Conservation (phyloP, 2,797 vertebrate species). For the Pteropus rufus region DNA sequence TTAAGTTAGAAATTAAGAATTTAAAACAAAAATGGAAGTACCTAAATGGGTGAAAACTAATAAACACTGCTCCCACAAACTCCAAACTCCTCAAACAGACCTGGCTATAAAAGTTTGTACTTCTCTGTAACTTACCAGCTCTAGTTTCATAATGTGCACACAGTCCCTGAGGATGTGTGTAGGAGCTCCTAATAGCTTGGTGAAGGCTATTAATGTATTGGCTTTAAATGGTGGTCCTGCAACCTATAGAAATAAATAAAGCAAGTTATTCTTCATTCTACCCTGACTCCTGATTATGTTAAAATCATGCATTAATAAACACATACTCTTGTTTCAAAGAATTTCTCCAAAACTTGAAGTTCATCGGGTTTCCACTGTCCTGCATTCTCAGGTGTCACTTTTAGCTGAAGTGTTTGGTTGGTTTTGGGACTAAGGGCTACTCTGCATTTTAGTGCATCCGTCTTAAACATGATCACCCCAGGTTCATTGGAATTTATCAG, state of each 20-base stretch:
- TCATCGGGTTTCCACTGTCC: constrained; percentile 98
- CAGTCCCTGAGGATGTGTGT: constrained; percentile 98
- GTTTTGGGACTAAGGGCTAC: constrained; percentile 99
- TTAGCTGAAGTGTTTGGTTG: constrained; percentile 98
- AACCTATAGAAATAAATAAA: constrained; percentile 86
- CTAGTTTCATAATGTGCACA: constrained; percentile 99
- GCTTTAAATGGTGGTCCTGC: constrained; percentile 99
- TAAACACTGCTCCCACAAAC: neutral
- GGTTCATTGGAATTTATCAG: constrained; percentile 99
- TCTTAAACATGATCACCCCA: constrained; percentile 99
- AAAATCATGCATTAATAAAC: constrained; percentile 8
- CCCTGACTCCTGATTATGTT: neutral
- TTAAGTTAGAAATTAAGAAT: constrained; percentile 43
- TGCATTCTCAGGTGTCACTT: constrained; percentile 97
- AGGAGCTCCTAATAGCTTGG: constrained; percentile 96
- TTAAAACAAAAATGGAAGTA: constrained; percentile 37
- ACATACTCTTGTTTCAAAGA: constrained; percentile 97
- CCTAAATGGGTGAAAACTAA: constrained; percentile 5
- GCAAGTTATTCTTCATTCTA: constrained; percentile 53
- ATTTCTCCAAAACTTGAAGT: constrained; percentile 97
- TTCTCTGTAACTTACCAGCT: constrained; percentile 88
- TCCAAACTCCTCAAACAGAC: neutral
- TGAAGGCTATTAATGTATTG: constrained; percentile 99
- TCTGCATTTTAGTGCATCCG: constrained; percentile 96
- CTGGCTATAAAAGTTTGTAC: neutral